Base-by-base conservation (phyloP, 2,113 vertebrate species). In the Heterocephalus glaber region DNA sequence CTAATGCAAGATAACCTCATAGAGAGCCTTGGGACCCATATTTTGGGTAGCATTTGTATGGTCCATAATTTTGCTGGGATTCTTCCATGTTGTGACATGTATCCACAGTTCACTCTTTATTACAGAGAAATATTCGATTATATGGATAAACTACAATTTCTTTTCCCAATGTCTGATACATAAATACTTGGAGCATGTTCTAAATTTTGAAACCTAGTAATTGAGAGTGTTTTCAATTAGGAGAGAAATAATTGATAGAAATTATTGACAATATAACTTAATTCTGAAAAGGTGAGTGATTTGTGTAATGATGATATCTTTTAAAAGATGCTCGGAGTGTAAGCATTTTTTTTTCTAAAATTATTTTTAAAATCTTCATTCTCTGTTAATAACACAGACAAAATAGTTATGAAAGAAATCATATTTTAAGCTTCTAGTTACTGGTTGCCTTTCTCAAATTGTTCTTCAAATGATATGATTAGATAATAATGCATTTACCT, bases 361-460 rank as follows among this genome's bases (percentile, higher is more conserved):
- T 76, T n/a, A 68, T 68, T 58, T 58, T 58, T 58, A 60, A 26
- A 30, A 30, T 35, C 47, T 66, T 14, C 20, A 76, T 82, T 94
- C 49, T 86, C 33, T 91, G 13, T 76, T 66, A 68, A 22, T 68
- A 83, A 84, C 66, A 74, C 8, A 70, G 49, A 77, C 17, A 30
- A 72, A 88, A 74, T 76, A 84, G 41, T 84, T 70, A 22, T 92
- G 24, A 84, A 87, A 77, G 52, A 26, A 92, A 84, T 91, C 87
- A 72, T 35, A 89, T 47, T 9, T 77, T 88, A 22, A 92, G 16
- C 30, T 77, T 60, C 49, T 61, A 33, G 77, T 70, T 89, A 70
- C 68, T 82, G 35, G 35, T 44, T 28, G 30, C 11, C 9, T 94
- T 92, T 84, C 52, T 35, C 3, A 44, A 74, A 80, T 74, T 81